A percentile compares a stretch with the other conserved stretches of the same genome.
Evolutionary conservation across 2,113 vertebrate species (phyloP).

Genomic region (rabbit (Oryctolagus cuniculus)): DNA sequence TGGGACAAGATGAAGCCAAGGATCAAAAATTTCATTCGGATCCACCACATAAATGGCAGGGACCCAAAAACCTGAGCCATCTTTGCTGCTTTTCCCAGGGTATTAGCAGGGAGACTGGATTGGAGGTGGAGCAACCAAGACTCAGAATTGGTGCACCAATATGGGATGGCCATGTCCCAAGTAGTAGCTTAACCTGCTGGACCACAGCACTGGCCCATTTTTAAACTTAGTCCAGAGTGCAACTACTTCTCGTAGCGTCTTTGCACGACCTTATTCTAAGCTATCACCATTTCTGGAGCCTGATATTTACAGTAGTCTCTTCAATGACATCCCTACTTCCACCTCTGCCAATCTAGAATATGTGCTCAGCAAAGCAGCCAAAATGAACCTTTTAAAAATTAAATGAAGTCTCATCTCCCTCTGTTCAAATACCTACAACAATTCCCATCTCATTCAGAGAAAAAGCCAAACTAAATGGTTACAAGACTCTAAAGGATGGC

Average conservation of each 20-base stretch:
- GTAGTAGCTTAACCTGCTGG: too few species aligned
- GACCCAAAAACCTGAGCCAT: too few species aligned
- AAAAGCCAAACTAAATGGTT: neutral
- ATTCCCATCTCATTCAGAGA: neutral
- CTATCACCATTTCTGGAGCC: neutral
- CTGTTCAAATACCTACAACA: neutral
- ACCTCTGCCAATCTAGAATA: neutral
- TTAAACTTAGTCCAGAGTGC: neutral
- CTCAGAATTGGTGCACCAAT: too few species aligned
- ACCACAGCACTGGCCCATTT: neutral
- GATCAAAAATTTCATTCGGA: too few species aligned
- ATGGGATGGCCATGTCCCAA: too few species aligned
- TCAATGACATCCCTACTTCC: neutral
- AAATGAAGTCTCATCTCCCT: neutral
- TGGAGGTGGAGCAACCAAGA: too few species aligned
- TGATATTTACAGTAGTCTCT: neutral
- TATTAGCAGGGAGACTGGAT: too few species aligned
- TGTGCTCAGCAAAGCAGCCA: neutral
- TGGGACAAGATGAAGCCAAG: too few species aligned
- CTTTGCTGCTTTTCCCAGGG: too few species aligned
- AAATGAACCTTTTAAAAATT: neutral
- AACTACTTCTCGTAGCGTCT: neutral
- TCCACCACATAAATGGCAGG: too few species aligned
- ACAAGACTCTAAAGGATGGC: neutral
- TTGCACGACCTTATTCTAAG: neutral